These are phyloP conservation scores for Coenobita brevimanus DNA, from an alignment of 1,140 invertebrate genomes.

Conservation along the genomic window DNA sequence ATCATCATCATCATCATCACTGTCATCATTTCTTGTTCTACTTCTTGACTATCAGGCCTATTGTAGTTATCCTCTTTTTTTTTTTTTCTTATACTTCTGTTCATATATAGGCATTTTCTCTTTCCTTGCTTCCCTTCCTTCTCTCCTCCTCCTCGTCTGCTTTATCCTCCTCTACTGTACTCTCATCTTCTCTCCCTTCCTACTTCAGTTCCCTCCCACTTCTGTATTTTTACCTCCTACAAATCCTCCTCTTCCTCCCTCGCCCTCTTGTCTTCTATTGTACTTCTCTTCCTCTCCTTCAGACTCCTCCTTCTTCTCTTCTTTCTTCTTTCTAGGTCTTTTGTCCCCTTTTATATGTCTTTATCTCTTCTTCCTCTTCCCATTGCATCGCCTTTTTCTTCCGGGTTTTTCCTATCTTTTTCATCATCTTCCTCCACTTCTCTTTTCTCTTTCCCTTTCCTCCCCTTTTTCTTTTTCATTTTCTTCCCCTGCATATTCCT, in stretches of 20 bases:
- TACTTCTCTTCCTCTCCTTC: neutral
- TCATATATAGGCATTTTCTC: neutral
- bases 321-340: too few species aligned
- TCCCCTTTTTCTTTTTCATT: too few species aligned
- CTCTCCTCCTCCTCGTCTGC: neutral
- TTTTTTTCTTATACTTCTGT: neutral
- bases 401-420: too few species aligned
- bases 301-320: neutral
- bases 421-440: too few species aligned
- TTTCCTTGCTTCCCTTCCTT: neutral
- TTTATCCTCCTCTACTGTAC: neutral
- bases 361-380: neutral
- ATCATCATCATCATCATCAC: slow-evolving; percentile 1
- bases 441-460: too few species aligned
- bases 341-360: too few species aligned
- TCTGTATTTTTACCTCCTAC: neutral
- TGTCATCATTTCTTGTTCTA: neutral
- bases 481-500: too few species aligned
- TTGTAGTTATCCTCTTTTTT: neutral
- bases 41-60: neutral
- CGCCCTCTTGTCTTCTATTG: neutral
- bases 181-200: neutral
- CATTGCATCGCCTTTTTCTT: neutral
- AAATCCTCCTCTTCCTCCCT: neutral
- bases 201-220: neutral